phyloP scores from a whole-genome alignment of 2,888 invertebrate species.

The Aricia artaxerxes region DNA sequence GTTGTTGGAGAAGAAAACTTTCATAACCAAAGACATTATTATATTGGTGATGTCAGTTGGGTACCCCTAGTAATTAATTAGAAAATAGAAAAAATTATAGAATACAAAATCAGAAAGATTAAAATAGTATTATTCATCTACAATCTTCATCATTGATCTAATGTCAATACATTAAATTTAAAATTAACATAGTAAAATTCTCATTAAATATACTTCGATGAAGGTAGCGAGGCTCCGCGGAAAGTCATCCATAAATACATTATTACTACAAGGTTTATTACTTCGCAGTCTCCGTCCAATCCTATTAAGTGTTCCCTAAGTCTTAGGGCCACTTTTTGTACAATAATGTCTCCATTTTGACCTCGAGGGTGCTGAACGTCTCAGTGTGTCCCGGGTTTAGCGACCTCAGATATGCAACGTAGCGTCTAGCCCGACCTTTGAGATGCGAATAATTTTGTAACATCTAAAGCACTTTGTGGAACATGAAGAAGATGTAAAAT shows the following conservation, averaged over 20 bases:
- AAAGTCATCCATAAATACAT: constrained; percentile 74
- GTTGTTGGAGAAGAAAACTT: constrained; percentile 12
- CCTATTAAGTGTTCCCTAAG: constrained; percentile 73
- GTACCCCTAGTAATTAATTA: neutral
- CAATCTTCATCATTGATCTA: too few species aligned
- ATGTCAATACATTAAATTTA: neutral
- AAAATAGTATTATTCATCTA: neutral
- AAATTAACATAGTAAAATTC: constrained; percentile 54
- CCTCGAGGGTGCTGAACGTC: constrained; percentile 63
- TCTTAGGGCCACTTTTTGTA: constrained; percentile 72
- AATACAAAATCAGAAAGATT: neutral
- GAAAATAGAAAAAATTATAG: too few species aligned
- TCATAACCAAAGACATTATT: neutral
- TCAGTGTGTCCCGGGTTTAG: constrained; percentile 63
- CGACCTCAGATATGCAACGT: constrained; percentile 69
- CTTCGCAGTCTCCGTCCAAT: constrained; percentile 76
- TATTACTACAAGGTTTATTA: constrained; percentile 77
- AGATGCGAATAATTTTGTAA: constrained; percentile 71
- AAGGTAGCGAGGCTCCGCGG: constrained; percentile 58
- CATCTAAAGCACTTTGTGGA: constrained; percentile 56
- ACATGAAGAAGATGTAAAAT: constrained; percentile 7
- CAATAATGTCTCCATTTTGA: constrained; percentile 75
- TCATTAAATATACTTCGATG: constrained; percentile 65
- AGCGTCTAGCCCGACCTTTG: constrained; percentile 63
- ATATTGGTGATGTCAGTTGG: neutral